Conservation (phyloP, 2,888 invertebrate species). For the Ophion slaviceki region DNA sequence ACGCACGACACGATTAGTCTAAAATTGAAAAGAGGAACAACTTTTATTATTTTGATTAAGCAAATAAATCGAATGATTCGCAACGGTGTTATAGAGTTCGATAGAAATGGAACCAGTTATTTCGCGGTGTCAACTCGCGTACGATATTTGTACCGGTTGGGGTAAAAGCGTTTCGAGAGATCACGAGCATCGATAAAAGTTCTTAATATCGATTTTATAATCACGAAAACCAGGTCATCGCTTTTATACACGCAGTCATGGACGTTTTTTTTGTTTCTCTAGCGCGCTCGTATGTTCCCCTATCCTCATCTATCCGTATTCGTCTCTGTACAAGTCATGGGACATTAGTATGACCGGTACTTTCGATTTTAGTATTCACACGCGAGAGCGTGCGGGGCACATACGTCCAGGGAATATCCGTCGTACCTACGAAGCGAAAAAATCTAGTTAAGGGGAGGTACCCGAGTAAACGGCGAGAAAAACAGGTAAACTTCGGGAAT, state of each 20-base stretch:
- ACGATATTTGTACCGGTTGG: conserved; percentile 27
- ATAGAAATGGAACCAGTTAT: conserved; percentile 41
- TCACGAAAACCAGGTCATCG: conserved; percentile 78
- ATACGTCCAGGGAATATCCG: background rate
- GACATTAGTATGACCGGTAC: conserved; percentile 57
- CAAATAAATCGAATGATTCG: conserved; percentile 15
- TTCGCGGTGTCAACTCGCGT: conserved; percentile 34
- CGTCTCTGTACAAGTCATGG: conserved; percentile 57
- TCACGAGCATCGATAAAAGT: conserved; percentile 77
- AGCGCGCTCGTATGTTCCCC: conserved; percentile 39
- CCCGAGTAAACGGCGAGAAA: too few relatives aligned
- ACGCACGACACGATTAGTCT: too few relatives aligned
- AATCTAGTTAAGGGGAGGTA: background rate
- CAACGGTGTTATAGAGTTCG: background rate
- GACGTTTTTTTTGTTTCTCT: conserved; percentile 10
- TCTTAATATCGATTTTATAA: conserved; percentile 81
- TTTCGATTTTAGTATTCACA: conserved; percentile 53
- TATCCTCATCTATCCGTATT: conserved; percentile 43
- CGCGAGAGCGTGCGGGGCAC: conserved; percentile 20
- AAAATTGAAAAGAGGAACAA: too few relatives aligned
- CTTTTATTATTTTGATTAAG: background rate
- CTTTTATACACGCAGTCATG: conserved; percentile 62
- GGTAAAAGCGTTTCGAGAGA: conserved; percentile 65
- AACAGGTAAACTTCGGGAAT: too few relatives aligned
- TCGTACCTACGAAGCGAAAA: background rate